Base-by-base conservation (phyloP, 1,140 invertebrate species). In the Paralvinella palmiformis region DNA sequence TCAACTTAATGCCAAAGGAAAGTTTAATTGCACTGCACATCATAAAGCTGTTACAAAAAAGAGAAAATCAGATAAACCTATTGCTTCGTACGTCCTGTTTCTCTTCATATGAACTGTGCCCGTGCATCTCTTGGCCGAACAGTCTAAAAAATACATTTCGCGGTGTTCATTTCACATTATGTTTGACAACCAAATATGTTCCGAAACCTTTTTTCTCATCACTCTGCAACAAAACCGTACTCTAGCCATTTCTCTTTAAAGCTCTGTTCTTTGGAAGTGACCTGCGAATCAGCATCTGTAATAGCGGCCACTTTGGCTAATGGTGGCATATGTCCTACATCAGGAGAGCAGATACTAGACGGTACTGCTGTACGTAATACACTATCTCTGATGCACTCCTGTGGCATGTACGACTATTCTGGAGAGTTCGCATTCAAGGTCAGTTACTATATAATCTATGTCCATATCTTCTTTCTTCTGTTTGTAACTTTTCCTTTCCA, bases 371-470 rank as follows among this genome's bases (percentile, higher is more conserved):
- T 83, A 52, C 69, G 83, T 17, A 81, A 85, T 71, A 83, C 83
- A 5, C 73, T 85, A 10, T 84, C 83, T 1, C 82, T 98, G 15
- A 98, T 98, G 95, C 92, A 96, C 80, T 95, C 92, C 59, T 98
- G 95, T 79, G 94, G 94, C 72, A 97, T 97, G 90, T 78, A 97
- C 74, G 94, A 98, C 76, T 97, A 96, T 76, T 96, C 92, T 0
- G 94, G 95, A 20, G 92, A 96, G 79, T 98, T 97, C 81, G 93
- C 94, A 45, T 97, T 98, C 77, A 92, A 58, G 31, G 65, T 65
- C 13, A n/a, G 37, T 10, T 10, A 41, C 37, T 41, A 41, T 41
- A 41, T 41, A 41, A 10, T 41, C 10, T 10, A 41, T 41, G 37
- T 10, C n/a, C n/a, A 41, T 10, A 41, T 41, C n/a, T n/a, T 10